Evolutionary conservation across 2,113 vertebrate species (phyloP).

Genomic region (Plecotus auritus): DNA sequence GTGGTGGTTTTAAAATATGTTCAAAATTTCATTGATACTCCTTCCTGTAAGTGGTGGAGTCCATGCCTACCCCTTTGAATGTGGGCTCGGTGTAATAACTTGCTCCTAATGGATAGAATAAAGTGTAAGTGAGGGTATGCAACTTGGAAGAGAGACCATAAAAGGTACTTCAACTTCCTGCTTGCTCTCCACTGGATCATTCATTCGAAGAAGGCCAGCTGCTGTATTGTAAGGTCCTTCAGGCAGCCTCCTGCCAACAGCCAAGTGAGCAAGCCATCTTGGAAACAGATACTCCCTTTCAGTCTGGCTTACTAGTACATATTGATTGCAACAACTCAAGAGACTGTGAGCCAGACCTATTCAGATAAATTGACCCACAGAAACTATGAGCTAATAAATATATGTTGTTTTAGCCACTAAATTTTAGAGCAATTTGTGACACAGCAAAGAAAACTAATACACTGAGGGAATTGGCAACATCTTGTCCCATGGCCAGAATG

Average conservation of each 20-base stretch:
- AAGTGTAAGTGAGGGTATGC: not conserved
- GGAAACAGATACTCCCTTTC: not conserved
- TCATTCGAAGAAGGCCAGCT: not conserved
- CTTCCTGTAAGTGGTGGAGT: not conserved
- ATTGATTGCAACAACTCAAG: not conserved
- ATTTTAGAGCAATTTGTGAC: not conserved
- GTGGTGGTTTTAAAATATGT: not conserved
- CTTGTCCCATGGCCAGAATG: not conserved
- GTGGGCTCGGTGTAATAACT: not conserved
- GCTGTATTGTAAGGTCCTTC: not conserved
- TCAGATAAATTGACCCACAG: not conserved
- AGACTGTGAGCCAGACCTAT: not conserved
- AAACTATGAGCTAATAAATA: not conserved
- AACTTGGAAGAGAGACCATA: not conserved
- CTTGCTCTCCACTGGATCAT: not conserved
- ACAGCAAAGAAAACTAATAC: not conserved
- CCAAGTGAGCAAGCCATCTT: not conserved
- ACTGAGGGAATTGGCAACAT: not conserved
- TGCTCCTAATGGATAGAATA: not conserved
- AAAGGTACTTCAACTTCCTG: not conserved
- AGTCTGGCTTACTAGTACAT: not conserved
- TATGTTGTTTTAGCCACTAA: not conserved
- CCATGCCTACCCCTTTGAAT: not conserved
- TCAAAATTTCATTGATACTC: not conserved
- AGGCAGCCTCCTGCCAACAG: not conserved